These are phyloP conservation scores for Pluvianellus socialis DNA, from an alignment of 2,113 vertebrate species.

Conservation along the genomic window DNA sequence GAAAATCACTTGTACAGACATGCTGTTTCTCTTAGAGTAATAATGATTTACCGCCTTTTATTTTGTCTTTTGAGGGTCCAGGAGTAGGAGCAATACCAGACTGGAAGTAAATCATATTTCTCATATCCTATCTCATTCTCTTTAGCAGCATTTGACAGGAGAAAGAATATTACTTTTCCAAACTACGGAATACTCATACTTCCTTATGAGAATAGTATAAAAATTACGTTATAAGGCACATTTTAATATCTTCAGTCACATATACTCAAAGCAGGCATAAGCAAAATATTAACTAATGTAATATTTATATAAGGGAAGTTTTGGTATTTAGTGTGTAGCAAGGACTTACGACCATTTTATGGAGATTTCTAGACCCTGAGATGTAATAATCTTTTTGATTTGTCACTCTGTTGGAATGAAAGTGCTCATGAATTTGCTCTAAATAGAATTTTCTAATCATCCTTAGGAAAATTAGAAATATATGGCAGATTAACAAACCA, in stretches of 20 bases:
- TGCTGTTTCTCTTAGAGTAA: background rate
- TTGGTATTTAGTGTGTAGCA: background rate
- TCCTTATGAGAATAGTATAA: background rate
- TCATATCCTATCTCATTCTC: background rate
- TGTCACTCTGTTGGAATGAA: background rate
- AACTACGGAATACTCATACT: background rate
- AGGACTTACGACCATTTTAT: background rate
- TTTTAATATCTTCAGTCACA: background rate
- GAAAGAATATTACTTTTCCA: background rate
- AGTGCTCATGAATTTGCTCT: background rate
- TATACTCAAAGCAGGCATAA: background rate
- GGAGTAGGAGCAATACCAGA: background rate
- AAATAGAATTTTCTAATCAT: slow-evolving; percentile 51
- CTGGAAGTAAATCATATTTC: background rate
- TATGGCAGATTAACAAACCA: slow-evolving; percentile 39
- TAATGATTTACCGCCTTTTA: background rate
- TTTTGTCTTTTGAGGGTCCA: background rate
- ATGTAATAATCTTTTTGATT: slow-evolving; percentile 20
- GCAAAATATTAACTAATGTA: background rate
- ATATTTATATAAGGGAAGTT: background rate
- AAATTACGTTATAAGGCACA: background rate
- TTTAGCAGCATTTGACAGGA: background rate
- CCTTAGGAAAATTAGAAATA: slow-evolving; percentile 51
- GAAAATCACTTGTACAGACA: background rate
- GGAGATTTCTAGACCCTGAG: background rate